Evolutionary conservation across 1,140 invertebrate genomes (phyloP).

Genomic region (Lucilia cuprina): DNA sequence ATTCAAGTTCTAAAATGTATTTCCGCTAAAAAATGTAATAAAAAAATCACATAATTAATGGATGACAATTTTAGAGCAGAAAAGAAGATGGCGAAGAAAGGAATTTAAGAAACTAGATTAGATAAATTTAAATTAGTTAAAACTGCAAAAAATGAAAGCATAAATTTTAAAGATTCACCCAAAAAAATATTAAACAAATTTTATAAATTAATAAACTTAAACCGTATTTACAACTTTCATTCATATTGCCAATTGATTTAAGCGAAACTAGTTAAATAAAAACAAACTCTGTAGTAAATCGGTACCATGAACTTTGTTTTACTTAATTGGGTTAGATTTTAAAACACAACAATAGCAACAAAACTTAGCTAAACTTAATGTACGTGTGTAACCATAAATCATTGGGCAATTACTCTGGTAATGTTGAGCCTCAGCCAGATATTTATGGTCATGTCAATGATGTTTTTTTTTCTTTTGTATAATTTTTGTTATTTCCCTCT

Average conservation of each 20-base stretch:
- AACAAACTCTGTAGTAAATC: not conserved
- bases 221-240: not conserved
- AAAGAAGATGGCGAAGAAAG: not conserved
- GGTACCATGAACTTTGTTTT: not conserved
- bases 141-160: too few relatives aligned
- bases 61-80: not conserved
- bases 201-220: not conserved
- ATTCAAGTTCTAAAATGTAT: too few relatives aligned
- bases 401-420: not conserved
- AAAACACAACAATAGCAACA: not conserved
- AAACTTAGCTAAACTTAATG: not conserved
- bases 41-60: not conserved
- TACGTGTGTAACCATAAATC: slow-evolving; percentile 1
- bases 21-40: too few relatives aligned
- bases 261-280: not conserved
- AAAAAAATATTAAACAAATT: not conserved
- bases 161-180: too few relatives aligned
- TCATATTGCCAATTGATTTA: not conserved
- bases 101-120: too few relatives aligned
- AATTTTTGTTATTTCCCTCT: not conserved
- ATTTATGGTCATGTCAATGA: slow-evolving; percentile 2
- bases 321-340: not conserved
- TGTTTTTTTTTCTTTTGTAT: not conserved
- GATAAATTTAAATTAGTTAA: too few relatives aligned
- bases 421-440: not conserved